Evolutionary conservation across 1,140 invertebrate genomes (phyloP).

Genomic region (Planococcus citri): DNA sequence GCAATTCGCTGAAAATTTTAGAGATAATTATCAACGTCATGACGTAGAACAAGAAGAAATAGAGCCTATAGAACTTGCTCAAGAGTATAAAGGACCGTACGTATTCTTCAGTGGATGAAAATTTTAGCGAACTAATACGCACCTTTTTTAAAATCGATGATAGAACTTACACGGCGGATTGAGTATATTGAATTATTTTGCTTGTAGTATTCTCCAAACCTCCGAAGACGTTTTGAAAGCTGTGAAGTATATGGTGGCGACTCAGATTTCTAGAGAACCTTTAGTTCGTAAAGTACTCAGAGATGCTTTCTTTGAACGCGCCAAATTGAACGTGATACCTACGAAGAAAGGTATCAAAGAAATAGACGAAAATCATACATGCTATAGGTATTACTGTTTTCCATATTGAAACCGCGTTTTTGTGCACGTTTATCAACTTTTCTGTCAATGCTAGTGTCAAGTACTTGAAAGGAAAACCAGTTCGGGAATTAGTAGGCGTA

Average conservation of each 20-base stretch:
- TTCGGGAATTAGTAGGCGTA: slow-evolving; percentile 75
- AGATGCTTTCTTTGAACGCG: slow-evolving; percentile 81
- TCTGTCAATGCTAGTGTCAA: slow-evolving; percentile 51
- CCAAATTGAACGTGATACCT: slow-evolving; percentile 66
- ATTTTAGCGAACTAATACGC: neutral
- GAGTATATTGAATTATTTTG: slow-evolving; percentile 18
- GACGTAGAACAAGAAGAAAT: slow-evolving; percentile 84
- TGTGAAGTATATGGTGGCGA: slow-evolving; percentile 85
- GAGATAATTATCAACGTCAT: slow-evolving; percentile 93
- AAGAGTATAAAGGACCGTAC: slow-evolving; percentile 43
- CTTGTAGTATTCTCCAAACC: slow-evolving; percentile 40
- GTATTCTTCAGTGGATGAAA: slow-evolving; percentile 22
- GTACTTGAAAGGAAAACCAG: slow-evolving; percentile 90
- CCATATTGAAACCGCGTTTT: neutral
- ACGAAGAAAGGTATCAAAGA: slow-evolving; percentile 87
- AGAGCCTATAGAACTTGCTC: slow-evolving; percentile 67
- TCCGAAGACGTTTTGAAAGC: slow-evolving; percentile 73
- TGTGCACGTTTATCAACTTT: neutral
- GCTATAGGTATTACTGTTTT: slow-evolving; percentile 46
- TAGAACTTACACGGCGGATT: neutral
- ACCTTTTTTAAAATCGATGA: neutral
- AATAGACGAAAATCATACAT: slow-evolving; percentile 85
- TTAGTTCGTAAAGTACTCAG: slow-evolving; percentile 71
- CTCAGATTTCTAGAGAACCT: slow-evolving; percentile 85
- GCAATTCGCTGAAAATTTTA: slow-evolving; percentile 91